A percentile compares a stretch with the other conserved stretches of the same genome.
Conservation (phyloP, 2,888 invertebrate genomes). For the Anodontia alba region DNA sequence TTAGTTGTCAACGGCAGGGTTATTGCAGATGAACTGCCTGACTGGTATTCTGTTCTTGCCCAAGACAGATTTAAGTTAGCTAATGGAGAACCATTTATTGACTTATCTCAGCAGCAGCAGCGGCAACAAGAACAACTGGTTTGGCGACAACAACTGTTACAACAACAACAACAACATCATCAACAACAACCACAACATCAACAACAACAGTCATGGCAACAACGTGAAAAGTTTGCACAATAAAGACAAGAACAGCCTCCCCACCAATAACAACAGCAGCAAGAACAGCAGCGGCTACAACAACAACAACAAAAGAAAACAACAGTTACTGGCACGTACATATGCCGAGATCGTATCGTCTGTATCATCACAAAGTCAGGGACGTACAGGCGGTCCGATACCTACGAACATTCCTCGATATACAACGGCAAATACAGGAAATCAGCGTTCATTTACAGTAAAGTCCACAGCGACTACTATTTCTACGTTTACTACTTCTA, state of each 20-base stretch:
- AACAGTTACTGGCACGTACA: neutral
- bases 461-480: neutral
- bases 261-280: neutral
- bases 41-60: neutral
- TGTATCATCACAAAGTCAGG: too few relatives aligned
- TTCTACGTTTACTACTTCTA: neutral
- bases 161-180: too few relatives aligned
- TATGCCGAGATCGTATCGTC: neutral
- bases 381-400: too few relatives aligned
- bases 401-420: neutral
- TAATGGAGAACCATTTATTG: neutral
- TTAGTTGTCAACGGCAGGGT: conserved; percentile 8
- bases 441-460: neutral
- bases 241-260: neutral
- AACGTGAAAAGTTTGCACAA: neutral
- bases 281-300: too few relatives aligned
- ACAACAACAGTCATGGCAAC: neutral
- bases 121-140: neutral
- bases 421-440: neutral
- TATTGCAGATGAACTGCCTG: conserved; percentile 19
- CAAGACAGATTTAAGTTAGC: neutral
- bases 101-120: neutral
- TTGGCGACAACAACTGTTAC: neutral
- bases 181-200: too few relatives aligned
- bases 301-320: neutral